Percentiles rank a stretch among this genome's conserved stretches.
These are phyloP conservation scores for Mantis religiosa DNA, from an alignment of 2,888 invertebrate species.

Conservation along the genomic window DNA sequence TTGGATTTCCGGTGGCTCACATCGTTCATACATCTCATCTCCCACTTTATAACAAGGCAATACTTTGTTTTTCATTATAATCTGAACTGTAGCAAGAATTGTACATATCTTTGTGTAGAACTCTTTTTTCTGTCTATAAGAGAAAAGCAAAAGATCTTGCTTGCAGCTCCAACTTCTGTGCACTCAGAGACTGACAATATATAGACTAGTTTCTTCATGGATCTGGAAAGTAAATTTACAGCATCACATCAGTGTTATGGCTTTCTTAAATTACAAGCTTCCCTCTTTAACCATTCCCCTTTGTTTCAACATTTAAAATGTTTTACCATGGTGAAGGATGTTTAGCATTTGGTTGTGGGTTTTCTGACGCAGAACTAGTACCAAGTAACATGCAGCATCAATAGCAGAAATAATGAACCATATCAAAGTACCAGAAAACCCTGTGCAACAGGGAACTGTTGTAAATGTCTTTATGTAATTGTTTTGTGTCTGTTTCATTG, in stretches of 20 bases:
- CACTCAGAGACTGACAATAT: conserved; percentile 15
- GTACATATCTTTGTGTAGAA: not conserved
- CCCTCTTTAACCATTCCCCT: not conserved
- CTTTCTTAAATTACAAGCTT: not conserved
- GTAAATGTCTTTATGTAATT: not conserved
- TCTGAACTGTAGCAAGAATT: not conserved
- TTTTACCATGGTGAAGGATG: conserved; percentile 14
- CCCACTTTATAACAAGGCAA: not conserved
- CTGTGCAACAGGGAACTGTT: not conserved
- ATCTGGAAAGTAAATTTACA: not conserved
- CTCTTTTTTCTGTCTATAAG: not conserved
- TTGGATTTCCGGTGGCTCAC: not conserved
- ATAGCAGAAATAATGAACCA: not conserved
- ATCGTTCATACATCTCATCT: not conserved
- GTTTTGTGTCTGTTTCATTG: not conserved
- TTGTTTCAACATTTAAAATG: not conserved
- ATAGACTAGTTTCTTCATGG: conserved; percentile 3
- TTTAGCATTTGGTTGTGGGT: conserved; percentile 17
- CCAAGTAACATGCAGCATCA: not conserved
- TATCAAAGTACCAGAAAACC: not conserved
- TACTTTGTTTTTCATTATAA: not conserved
- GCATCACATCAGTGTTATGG: not conserved
- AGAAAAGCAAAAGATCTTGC: not conserved
- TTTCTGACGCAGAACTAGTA: not conserved
- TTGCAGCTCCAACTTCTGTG: not conserved